Evolutionary conservation across 2,888 invertebrate genomes (phyloP), one percentile per base, ranked within the genome.

Genomic region (Pseudoips prasinana): DNA sequence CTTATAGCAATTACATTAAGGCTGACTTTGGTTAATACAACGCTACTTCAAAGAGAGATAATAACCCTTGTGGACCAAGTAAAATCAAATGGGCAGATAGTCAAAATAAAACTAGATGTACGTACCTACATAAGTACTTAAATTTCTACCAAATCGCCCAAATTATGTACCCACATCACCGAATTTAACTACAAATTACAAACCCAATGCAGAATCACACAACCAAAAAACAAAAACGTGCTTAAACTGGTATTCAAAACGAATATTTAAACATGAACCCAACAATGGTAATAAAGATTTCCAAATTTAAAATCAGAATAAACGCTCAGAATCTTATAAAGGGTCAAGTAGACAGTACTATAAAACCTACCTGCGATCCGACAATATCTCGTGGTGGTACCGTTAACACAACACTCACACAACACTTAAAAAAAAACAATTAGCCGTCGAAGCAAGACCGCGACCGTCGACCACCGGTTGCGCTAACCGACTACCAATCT

Each of bases 391-490:
- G 14, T 14, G 24, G 32, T 36, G 26, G 28, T 46, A 53, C 61
- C 57, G 60, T 65, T 64, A 55, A 45, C 58, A 59, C 61, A 50
- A 53, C 59, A 54, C 62, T 56, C 54, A 57, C 58, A 61, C 73
- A 69, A 58, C 38, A 52, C 51, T 58, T 62, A 59, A 45, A 50
- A 48, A 14, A 57, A 60, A 58, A 57, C 34, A 46, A 55, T 41
- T 42, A 43, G 32, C 31, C 29, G 39, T 34, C 25, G 10, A 35
- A 22, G 53, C 54, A 47, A 55, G 39, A 54, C 39, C 51, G 48
- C 85, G 75, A 74, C 78, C 71, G 79, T 30, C 73, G 57, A 61
- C 65, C 61, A 63, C 69, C 70, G 62, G 55, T 64, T 65, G 67
- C 69, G 66, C 58, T 51, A 56, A 64, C 47, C 64, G 64, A 85